Evolutionary conservation across 2,797 vertebrate genomes (phyloP).

Genomic region (Myoxocephalus aenaeus): DNA sequence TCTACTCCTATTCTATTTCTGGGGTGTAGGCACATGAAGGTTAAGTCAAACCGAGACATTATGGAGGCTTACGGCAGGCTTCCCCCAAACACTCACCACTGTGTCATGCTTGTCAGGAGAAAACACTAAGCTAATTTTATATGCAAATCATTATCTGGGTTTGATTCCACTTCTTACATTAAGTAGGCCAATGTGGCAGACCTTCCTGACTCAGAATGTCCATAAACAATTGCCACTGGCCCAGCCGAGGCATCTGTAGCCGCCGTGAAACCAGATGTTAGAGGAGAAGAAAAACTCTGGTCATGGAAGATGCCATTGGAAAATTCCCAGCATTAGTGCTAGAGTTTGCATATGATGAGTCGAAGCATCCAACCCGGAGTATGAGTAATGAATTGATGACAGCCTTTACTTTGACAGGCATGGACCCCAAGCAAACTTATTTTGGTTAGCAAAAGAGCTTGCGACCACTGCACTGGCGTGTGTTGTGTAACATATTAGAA

Average conservation of each 20-base stretch:
- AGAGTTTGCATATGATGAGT: slow-evolving; percentile 32
- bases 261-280: slow-evolving; percentile 67
- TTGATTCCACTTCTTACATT: slow-evolving; percentile 47
- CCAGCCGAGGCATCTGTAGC: slow-evolving; percentile 35
- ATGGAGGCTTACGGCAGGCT: slow-evolving; percentile 16
- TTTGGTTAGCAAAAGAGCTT: slow-evolving; percentile 51
- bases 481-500: slow-evolving; percentile 69
- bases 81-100: slow-evolving; percentile 22
- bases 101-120: slow-evolving; percentile 24
- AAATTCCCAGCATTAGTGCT: slow-evolving; percentile 63
- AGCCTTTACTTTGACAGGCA: slow-evolving; percentile 65
- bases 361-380: slow-evolving; percentile 19
- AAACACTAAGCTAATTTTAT: slow-evolving; percentile 47
- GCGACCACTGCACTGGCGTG: slow-evolving; percentile 25
- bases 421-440: slow-evolving; percentile 59
- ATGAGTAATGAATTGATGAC: slow-evolving; percentile 73
- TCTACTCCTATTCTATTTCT: neutral
- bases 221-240: slow-evolving; percentile 53
- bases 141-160: slow-evolving; percentile 64
- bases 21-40: slow-evolving; percentile 13
- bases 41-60: slow-evolving; percentile 36
- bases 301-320: slow-evolving; percentile 57
- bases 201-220: slow-evolving; percentile 49
- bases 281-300: slow-evolving; percentile 49
- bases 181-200: slow-evolving; percentile 43